A percentile compares a stretch with the other conserved stretches of the same genome.
Evolutionary conservation across 2,797 vertebrate species (phyloP).

Genomic region (Ateles fusciceps): DNA sequence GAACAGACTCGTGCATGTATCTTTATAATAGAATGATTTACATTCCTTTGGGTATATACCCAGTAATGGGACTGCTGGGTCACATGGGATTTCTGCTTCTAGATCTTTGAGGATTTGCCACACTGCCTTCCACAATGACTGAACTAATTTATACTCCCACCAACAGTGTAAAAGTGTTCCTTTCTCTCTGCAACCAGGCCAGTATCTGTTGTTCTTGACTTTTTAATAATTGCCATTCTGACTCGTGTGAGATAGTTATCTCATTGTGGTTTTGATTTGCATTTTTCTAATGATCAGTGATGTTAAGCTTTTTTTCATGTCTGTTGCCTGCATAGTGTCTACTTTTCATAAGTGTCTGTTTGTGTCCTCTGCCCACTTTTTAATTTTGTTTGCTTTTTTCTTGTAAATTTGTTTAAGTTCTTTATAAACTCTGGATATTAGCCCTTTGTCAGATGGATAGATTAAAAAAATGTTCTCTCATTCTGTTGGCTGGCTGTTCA

Average conservation of each 20-base stretch:
- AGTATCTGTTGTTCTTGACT: not conserved
- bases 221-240: not conserved
- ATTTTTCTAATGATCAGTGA: not conserved
- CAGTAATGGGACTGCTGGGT: not conserved
- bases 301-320: not conserved
- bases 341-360: too few relatives aligned
- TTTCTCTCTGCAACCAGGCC: not conserved
- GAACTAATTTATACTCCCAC: not conserved
- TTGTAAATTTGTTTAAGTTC: too few relatives aligned
- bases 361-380: too few relatives aligned
- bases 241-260: not conserved
- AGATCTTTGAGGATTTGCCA: not conserved
- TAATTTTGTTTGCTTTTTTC: too few relatives aligned
- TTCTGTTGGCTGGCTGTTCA: too few relatives aligned
- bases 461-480: too few relatives aligned
- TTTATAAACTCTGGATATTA: too few relatives aligned
- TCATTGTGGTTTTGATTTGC: not conserved
- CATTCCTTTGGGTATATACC: not conserved
- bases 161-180: not conserved
- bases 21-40: not conserved
- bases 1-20: not conserved
- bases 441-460: too few relatives aligned
- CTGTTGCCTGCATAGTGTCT: too few relatives aligned
- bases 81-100: not conserved
- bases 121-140: not conserved